Evolutionary conservation across 2,888 invertebrate genomes (phyloP).

Genomic region (Cosmorhoe ocellata): DNA sequence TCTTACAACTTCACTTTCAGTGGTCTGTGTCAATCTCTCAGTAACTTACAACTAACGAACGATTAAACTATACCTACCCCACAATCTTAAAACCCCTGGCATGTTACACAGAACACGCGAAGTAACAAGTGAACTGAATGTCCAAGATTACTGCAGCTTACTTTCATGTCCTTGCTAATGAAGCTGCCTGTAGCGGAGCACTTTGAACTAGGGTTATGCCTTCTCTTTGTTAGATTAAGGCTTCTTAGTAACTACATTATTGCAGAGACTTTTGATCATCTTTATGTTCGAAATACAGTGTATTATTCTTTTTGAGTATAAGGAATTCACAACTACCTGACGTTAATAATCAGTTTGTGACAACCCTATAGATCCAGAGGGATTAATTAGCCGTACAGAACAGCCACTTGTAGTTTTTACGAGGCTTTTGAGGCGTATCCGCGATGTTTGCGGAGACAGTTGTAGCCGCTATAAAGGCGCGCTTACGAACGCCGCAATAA

Average conservation of each 20-base stretch:
- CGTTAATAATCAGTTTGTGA: conserved; percentile 14
- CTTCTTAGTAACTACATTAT: background rate
- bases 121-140: conserved; percentile 22
- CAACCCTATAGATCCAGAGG: conserved; percentile 36
- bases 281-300: no score
- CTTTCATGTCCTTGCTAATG: conserved; percentile 29
- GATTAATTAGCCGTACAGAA: conserved; percentile 60
- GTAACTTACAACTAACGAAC: no score
- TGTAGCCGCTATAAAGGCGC: conserved; percentile 56
- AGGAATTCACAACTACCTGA: no score
- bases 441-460: conserved; percentile 51
- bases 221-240: conserved; percentile 5
- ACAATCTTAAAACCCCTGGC: background rate
- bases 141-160: conserved; percentile 19
- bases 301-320: no score
- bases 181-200: conserved; percentile 24
- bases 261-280: background rate
- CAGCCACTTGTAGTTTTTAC: conserved; percentile 60
- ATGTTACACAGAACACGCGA: conserved; percentile 9
- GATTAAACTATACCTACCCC: no score
- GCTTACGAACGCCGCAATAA: conserved; percentile 58
- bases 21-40: no score
- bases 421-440: conserved; percentile 48
- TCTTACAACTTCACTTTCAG: no score
- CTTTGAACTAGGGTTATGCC: conserved; percentile 21